Base-by-base conservation (phyloP, 2,888 invertebrate species). In the Beris morrisii region DNA sequence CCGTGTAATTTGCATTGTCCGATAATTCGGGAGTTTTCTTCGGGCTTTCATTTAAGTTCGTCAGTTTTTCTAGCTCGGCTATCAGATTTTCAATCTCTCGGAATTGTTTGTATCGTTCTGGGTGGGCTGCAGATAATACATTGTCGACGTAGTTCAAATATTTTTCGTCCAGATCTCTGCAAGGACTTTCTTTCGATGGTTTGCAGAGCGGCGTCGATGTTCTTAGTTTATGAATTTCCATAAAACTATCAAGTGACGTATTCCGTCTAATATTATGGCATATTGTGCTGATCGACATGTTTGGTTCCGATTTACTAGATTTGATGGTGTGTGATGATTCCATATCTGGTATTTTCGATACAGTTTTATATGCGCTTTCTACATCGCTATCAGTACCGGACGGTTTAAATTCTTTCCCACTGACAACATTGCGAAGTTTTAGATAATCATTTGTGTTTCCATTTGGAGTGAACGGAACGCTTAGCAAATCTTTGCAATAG, bases 221-320 rank as follows among this genome's bases (percentile, higher is more conserved):
- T 22, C 3, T 3, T 54, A 3, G 30, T 31, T 30, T 54, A 4
- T 12, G n/a, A 54, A 31, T 38, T 38, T 38, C 54, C 9, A 28
- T 31, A 31, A 43, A 56, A 56, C 7, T 38, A n/a, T 56, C 43
- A 5, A 56, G 4, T 6, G 22, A 7, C 5, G 6, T 38, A 56
- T 56, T 56, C 15, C 32, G 7, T 13, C 2, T 4, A 13, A 13
- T 56, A 11, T n/a, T 38, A 43, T 7, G 22, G 9, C 7, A 43
- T 6, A 30, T 28, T 38, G 38, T n/a, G 4, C 30, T 45, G 5
- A n/a, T 28, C 38, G 28, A 12, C 11, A 58, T 58, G 44, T n/a
- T 45, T 12, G 58, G 28, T 22, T 58, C 58, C 28, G 58, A 58
- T 6, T 58, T 44, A 30, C 11, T 46, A 13, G 12, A 58, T 30